These are phyloP conservation scores for Pachydiplax longipennis DNA, from an alignment of 2,888 invertebrate genomes.

Conservation along the genomic window DNA sequence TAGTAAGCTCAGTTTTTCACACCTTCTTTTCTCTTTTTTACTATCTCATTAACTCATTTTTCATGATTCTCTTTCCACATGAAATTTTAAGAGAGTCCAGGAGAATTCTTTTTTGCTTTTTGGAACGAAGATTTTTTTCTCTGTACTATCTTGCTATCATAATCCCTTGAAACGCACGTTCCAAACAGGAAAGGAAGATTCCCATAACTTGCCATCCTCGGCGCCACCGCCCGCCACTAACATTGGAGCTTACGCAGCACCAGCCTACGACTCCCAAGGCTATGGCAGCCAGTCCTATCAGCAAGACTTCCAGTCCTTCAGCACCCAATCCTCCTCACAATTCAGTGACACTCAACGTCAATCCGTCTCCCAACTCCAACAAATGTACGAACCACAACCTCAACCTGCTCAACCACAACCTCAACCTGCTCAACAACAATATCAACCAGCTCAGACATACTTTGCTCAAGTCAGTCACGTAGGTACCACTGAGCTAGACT, in stretches of 20 bases:
- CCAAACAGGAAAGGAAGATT: constrained; percentile 30
- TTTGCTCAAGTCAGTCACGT: background rate
- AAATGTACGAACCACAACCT: background rate
- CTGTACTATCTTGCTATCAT: background rate
- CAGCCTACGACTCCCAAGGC: constrained; percentile 9
- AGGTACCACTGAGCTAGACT: constrained; percentile 58
- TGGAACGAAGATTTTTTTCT: background rate
- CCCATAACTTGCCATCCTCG: constrained; percentile 9
- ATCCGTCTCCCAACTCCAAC: background rate
- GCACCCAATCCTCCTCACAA: background rate
- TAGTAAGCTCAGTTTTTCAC: background rate
- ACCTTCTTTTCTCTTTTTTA: background rate
- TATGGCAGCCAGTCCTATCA: background rate
- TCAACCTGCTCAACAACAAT: too few species aligned
- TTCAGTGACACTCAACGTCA: background rate
- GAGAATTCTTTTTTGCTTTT: background rate
- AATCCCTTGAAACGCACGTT: background rate
- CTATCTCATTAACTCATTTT: constrained; percentile 15
- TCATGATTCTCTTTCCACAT: background rate
- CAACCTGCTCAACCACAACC: constrained; percentile 7
- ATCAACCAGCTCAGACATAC: background rate
- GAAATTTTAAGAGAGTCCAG: background rate
- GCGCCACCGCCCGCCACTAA: constrained; percentile 18
- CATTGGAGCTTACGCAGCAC: constrained; percentile 16
- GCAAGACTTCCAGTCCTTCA: background rate